Conservation (phyloP, 1,140 invertebrate genomes). For the Drosophila nigrodunni region DNA sequence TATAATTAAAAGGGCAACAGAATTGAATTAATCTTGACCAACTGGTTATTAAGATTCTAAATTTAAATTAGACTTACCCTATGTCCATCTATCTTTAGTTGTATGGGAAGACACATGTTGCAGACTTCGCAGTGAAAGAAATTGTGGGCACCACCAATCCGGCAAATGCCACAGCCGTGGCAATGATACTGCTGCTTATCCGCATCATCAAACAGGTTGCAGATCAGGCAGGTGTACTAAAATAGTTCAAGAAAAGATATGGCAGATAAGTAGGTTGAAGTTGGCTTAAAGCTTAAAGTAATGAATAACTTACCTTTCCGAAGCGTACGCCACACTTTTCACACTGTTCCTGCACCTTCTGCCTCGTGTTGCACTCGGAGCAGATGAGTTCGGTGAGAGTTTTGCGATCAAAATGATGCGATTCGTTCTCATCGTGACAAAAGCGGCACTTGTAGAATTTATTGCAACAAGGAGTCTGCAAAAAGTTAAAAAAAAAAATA, state of each 20-base stretch:
- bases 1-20: not conserved
- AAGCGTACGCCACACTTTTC: conserved; percentile 90
- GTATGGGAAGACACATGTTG: conserved; percentile 93
- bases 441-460: conserved; percentile 95
- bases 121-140: conserved; percentile 95
- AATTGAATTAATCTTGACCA: not conserved
- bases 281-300: too few species aligned
- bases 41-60: not conserved
- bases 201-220: conserved; percentile 95
- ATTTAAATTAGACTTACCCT: conserved; percentile 87
- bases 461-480: conserved; percentile 93
- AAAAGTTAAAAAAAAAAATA: conserved; percentile 12
- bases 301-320: conserved; percentile 87
- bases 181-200: conserved; percentile 96
- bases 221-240: conserved; percentile 93
- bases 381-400: conserved; percentile 93
- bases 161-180: conserved; percentile 94
- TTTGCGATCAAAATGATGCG: conserved; percentile 92
- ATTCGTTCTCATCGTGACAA: conserved; percentile 94
- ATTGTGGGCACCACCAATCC: conserved; percentile 92
- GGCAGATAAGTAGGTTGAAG: not conserved
- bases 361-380: conserved; percentile 91
- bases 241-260: conserved; percentile 43
- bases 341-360: conserved; percentile 92
- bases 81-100: conserved; percentile 90